These are phyloP conservation scores for Saccostrea cuccullata DNA, from an alignment of 1,140 invertebrate genomes.

Conservation along the genomic window DNA sequence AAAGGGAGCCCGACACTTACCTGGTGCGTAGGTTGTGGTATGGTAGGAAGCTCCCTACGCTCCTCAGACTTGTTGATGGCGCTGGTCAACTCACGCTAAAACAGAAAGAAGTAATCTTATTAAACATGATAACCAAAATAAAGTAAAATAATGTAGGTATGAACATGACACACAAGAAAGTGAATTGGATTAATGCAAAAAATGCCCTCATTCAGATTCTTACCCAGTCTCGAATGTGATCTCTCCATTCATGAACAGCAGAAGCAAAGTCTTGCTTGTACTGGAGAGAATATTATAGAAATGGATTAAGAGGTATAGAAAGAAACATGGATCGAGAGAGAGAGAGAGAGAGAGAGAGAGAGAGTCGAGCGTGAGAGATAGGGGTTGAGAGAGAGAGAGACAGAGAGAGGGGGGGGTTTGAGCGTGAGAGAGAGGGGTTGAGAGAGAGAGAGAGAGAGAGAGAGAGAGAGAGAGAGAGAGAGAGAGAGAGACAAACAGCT, in stretches of 20 bases:
- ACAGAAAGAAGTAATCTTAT: background rate
- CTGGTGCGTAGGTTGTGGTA: background rate
- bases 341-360: too few species aligned
- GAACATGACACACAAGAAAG: background rate
- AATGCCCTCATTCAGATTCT: background rate
- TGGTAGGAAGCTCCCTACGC: too few species aligned
- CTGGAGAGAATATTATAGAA: background rate
- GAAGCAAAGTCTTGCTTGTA: too few species aligned
- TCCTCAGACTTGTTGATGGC: background rate
- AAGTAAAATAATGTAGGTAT: background rate
- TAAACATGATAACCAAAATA: background rate
- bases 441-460: too few species aligned
- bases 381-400: too few species aligned
- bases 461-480: too few species aligned
- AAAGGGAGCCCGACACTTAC: background rate
- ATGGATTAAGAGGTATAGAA: background rate
- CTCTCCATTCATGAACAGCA: background rate
- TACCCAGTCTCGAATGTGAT: background rate
- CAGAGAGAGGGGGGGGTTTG: too few species aligned
- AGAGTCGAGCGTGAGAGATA: too few species aligned
- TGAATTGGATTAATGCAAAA: background rate
- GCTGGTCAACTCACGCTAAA: background rate
- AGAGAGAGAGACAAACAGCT: too few species aligned
- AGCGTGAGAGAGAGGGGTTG: too few species aligned
- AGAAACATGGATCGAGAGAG: too few species aligned